Evolutionary conservation across 2,888 invertebrate species (phyloP), one percentile per base, ranked within the genome.

Genomic region (Lypha dubia): DNA sequence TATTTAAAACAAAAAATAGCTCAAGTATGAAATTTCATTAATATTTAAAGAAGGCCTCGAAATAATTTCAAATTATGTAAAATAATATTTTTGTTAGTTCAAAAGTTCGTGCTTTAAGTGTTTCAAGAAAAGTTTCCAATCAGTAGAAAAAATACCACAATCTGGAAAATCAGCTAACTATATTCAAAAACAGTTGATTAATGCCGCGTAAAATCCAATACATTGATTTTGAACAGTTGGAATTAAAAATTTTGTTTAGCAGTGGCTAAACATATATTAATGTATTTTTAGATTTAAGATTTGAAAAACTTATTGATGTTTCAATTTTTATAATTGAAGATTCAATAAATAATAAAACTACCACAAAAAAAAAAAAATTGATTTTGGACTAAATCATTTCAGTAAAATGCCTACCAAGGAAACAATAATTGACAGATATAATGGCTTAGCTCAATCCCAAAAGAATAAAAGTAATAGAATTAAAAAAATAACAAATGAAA

Each of bases 321-420:
- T n/a, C n/a, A n/a, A n/a, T n/a, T n/a, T n/a, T n/a, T n/a, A n/a
- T n/a, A n/a, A n/a, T n/a, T n/a, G n/a, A n/a, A n/a, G n/a, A n/a
- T n/a, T n/a, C n/a, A n/a, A n/a, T n/a, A n/a, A n/a, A n/a, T n/a
- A n/a, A n/a, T n/a, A n/a, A n/a, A n/a, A n/a, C n/a, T n/a, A n/a
- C n/a, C n/a, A n/a, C n/a, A n/a, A n/a, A n/a, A n/a, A n/a, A n/a
- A n/a, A n/a, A n/a, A n/a, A n/a, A n/a, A n/a, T n/a, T n/a, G n/a
- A 32, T 58, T 58, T 58, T 58, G 58, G n/a, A 32, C 32, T 58
- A 58, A 58, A 32, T 32, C 28, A 58, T 58, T 58, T 58, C n/a
- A 58, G 32, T 58, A 32, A 62, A 62, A 60, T 60, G 60, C 60
- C 60, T 62, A 41, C 20, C 38, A 41, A 41, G 62, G 41, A 62